Evolutionary conservation across 1,140 invertebrate genomes (phyloP), one percentile per base, ranked within the genome.

Genomic region (Zaprionus ornatus): DNA sequence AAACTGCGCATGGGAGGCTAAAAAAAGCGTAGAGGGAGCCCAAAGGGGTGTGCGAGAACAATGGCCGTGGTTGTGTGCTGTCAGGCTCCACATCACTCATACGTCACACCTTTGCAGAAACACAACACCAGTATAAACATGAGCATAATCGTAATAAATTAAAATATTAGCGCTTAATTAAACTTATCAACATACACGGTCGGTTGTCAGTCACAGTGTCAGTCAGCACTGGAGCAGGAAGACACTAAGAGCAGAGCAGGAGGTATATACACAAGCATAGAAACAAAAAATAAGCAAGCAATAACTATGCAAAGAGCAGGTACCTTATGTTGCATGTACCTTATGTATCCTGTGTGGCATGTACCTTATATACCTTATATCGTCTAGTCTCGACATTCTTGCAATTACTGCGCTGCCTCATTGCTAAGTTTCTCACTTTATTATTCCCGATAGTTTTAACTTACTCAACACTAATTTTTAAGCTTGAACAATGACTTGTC

Each of bases 81-180:
- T 66, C 71, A 75, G 48, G 80, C 70, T 71, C 73, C 74, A 72
- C 67, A 80, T 83, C 83, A 88, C 66, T 76, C 84, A 80, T 79
- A 73, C 57, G 77, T 79, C 76, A 77, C 45, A 74, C 70, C 68
- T 69, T 57, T 74, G 75, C 48, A 72, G 52, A n/a, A n/a, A 77
- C 54, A 65, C 59, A 79, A 71, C 80, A 68, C 62, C 67, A 59
- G 19, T 29, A 23, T 23, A 21, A 88, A 61, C 82, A 71, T 84
- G 71, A 32, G 37, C 54, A 62, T 60, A 59, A 90, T 90, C 79
- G 77, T 91, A 76, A 91, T 87, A 84, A 91, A 91, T 91, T 91
- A 87, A 81, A 91, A 88, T 83, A 91, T 91, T 91, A 91, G 87
- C 87, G 82, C 87, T 91, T 90, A 84, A 91, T 91, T 91, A 87